Base-by-base conservation (phyloP, 2,797 vertebrate species). In the Malacoraja senta region DNA sequence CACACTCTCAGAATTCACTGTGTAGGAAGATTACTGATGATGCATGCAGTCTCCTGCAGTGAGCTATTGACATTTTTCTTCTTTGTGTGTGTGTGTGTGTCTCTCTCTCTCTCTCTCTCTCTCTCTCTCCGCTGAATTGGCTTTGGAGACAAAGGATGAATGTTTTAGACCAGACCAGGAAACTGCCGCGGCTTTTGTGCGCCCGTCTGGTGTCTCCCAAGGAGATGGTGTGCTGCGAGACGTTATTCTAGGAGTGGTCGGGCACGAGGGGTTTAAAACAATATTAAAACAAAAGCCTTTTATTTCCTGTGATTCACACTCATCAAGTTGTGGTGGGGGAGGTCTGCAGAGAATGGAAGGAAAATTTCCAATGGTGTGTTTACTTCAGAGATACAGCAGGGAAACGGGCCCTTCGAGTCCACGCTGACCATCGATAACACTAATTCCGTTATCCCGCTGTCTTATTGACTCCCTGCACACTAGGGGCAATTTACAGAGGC, bases 91-190 rank as follows among this genome's bases (percentile, higher is more conserved):
- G 44, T 53, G 44, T 53, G 44, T 44, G 44, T 44, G 44, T 44
- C 2, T 44, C 44, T 6, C 44, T 53, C 44, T 44, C 44, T 1
- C 44, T 44, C 44, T 44, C 44, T 44, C 44, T 1, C 1, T 53
- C 44, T 53, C 4, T 53, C 44, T 24, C 58, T 17, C 3, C 0
- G 19, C n/a, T 65, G 61, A 88, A 68, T 88, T 63, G 21, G 32
- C 63, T 35, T 88, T 88, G 61, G 63, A 88, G 17, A 35, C 84
- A 88, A 88, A 65, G 21, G n/a, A 32, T 32, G n/a, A 86, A 86
- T 86, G 61, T 65, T 83, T 6, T 83, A 24, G 80, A 24, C 24
- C 44, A 29, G 81, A 9, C 32, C 77, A 32, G n/a, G n/a, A 78
- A 12, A 4, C n/a, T 35, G 61, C n/a, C 2, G 26, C n/a, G 21